phyloP scores from a whole-genome alignment of 2,113 vertebrate genomes.

The Chinchilla lanigera region DNA sequence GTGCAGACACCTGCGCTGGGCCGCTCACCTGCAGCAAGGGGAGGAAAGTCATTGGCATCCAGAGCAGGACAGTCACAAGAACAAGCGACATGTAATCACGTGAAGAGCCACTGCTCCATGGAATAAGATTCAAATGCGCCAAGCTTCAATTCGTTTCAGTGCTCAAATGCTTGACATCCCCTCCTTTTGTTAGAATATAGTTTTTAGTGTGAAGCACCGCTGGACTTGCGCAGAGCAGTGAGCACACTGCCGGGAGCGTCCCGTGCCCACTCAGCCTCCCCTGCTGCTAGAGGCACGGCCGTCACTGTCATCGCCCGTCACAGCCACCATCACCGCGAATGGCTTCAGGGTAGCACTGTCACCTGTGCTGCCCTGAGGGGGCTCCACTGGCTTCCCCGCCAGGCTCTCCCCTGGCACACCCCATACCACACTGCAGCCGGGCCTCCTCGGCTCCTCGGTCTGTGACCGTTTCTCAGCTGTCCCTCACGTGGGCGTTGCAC shows the following conservation, averaged over 20 bases:
- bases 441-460: neutral
- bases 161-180: neutral
- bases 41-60: neutral
- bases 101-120: neutral
- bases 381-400: neutral
- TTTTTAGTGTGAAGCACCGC: neutral
- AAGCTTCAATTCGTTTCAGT: neutral
- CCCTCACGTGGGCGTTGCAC: neutral
- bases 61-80: neutral
- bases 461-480: neutral
- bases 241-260: neutral
- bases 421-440: rapidly evolving
- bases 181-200: neutral
- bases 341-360: rapidly evolving
- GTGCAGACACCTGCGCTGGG: conserved; percentile 53
- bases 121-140: neutral
- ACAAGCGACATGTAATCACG: neutral
- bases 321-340: neutral
- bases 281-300: neutral
- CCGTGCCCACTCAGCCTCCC: neutral
- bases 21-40: conserved; percentile 65
- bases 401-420: rapidly evolving
- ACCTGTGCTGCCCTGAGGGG: neutral
- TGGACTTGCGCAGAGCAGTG: neutral
- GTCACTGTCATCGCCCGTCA: neutral